Evolutionary conservation across 2,113 vertebrate genomes (phyloP).

Genomic region (human (Homo sapiens)): GRCh38 chr17:5148501-5149000

Average conservation of each 20-base stretch:
- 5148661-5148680: slow-evolving; percentile 87
- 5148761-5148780: slow-evolving; percentile 87
- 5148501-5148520: neutral
- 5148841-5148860: no score
- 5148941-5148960: no score
- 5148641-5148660: slow-evolving; percentile 89
- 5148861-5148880: neutral
- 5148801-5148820: no score
- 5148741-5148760: slow-evolving; percentile 99
- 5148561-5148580: slow-evolving; percentile 84
- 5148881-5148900: neutral
- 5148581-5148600: slow-evolving; percentile 81
- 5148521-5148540: neutral
- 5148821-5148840: no score
- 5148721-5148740: slow-evolving; percentile 93
- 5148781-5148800: no score
- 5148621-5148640: slow-evolving; percentile 91
- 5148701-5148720: slow-evolving; percentile 87
- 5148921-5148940: no score
- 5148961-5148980: no score
- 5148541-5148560: slow-evolving; percentile 78
- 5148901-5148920: no score
- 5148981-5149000: no score
- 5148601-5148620: slow-evolving; percentile 86
- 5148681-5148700: slow-evolving; percentile 89